Evolutionary conservation across 2,888 invertebrate genomes (phyloP).

Genomic region (Cactoblastis cactorum): DNA sequence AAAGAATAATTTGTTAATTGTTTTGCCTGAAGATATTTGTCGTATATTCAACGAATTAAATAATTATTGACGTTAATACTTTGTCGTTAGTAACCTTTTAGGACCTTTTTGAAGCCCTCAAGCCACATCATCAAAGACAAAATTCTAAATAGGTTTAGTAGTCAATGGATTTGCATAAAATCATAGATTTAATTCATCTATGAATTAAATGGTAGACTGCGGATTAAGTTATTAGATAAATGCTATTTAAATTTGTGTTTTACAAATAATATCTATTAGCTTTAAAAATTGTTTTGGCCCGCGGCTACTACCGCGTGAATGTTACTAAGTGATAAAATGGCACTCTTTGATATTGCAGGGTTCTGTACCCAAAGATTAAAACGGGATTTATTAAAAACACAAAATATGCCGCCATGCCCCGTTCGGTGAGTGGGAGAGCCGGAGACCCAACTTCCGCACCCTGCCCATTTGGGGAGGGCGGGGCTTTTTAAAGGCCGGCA

Average conservation of each 20-base stretch:
- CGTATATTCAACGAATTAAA: conserved; percentile 18
- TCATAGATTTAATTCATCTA: neutral
- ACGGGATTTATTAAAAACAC: too few relatives aligned
- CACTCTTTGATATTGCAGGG: too few relatives aligned
- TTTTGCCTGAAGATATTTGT: conserved; percentile 39
- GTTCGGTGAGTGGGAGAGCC: too few relatives aligned
- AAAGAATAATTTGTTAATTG: conserved; percentile 48
- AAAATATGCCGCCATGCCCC: too few relatives aligned
- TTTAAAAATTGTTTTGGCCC: too few relatives aligned
- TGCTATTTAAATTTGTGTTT: neutral
- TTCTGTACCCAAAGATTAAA: too few relatives aligned
- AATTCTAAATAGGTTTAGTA: neutral
- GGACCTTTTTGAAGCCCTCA: neutral
- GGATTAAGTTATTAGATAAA: conserved; percentile 1
- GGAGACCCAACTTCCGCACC: too few relatives aligned
- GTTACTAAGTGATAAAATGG: too few relatives aligned
- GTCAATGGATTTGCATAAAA: conserved; percentile 1
- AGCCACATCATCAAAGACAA: neutral
- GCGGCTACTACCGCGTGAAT: too few relatives aligned
- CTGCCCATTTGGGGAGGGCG: too few relatives aligned
- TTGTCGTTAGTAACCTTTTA: neutral
- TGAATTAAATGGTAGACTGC: neutral
- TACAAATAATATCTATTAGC: neutral
- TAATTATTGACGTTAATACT: conserved; percentile 5
- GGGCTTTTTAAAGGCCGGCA: too few relatives aligned